Evolutionary conservation across 1,140 invertebrate genomes (phyloP), one percentile per base, ranked within the genome.

Genomic region (Rhagoletis zephyria): DNA sequence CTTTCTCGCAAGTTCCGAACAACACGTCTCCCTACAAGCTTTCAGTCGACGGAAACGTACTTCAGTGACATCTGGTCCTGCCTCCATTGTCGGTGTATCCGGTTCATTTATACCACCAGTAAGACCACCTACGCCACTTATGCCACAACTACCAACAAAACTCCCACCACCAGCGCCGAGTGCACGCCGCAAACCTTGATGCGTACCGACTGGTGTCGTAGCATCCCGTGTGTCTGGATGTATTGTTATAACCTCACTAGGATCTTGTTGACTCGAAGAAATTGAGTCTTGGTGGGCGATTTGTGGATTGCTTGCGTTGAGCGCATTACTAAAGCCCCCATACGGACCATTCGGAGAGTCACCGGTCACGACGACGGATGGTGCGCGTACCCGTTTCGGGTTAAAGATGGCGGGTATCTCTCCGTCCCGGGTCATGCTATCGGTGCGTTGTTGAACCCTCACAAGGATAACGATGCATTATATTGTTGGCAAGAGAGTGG

Each of bases 351-450:
- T 95, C 59, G 94, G 88, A n/a, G 92, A 92, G 87, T 96, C 95
- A 88, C 95, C 95, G 2, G 95, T 96, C 87, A 96, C 95, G 89
- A 96, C 95, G 87, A 96, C 96, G 64, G 95, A 96, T 67, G 96
- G 96, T 42, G 96, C 94, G 85, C 95, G 94, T 87, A 95, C 95
- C 88, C 95, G 94, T 91, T 95, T 95, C 56, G 96, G 96, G 93
- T 96, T 96, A 91, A 96, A 96, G 90, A 96, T 96, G 88, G 95
- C 96, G 85, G 96, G 95, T 92, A 96, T 95, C 92, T 96, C 95
- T 88, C 95, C 95, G 93, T 95, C 95, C 89, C 94, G 91, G 87
- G 92, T 93, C 92, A 93, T 93, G 30, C 90, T 91, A 88, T 89
- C 89, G 89, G 86, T 88, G 65, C 42, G 59, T n/a, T n/a, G 30